Conservation (phyloP, 1,140 invertebrate species). For the Drosophila carrolli region DNA sequence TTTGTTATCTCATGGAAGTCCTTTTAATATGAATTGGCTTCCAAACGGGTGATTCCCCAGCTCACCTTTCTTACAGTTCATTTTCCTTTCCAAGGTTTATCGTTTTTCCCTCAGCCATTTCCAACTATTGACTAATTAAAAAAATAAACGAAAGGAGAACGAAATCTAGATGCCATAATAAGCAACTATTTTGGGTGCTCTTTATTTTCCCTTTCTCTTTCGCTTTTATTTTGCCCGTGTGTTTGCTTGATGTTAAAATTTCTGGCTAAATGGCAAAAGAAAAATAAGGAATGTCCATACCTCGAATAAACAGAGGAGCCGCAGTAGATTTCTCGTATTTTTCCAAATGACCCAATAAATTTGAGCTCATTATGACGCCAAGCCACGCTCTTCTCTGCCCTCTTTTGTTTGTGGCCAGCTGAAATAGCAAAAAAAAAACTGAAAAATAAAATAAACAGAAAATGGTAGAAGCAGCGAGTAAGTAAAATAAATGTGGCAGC, state of each 20-base stretch:
- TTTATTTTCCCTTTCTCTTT: conserved; percentile 13
- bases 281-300: conserved; percentile 46
- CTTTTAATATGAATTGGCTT: conserved; percentile 23
- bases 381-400: conserved; percentile 63
- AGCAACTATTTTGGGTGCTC: conserved; percentile 59
- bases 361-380: conserved; percentile 79
- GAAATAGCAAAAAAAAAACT: conserved; percentile 47
- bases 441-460: conserved; percentile 8
- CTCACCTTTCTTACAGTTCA: conserved; percentile 61
- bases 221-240: conserved; percentile 11
- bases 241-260: conserved; percentile 38
- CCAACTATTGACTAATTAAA: conserved; percentile 80
- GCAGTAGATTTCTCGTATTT: conserved; percentile 74
- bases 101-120: conserved; percentile 32
- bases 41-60: conserved; percentile 7
- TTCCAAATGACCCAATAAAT: conserved; percentile 82
- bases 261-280: conserved; percentile 35
- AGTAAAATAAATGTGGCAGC: conserved; percentile 69
- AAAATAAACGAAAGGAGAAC: conserved; percentile 40
- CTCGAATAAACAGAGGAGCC: conserved; percentile 23
- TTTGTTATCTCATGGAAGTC: neutral
- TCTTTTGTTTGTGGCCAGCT: conserved; percentile 62
- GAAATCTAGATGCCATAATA: conserved; percentile 73
- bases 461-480: conserved; percentile 47
- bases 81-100: conserved; percentile 38